phyloP scores from a whole-genome alignment of 2,797 vertebrate genomes.

The Nothura maculosa region DNA sequence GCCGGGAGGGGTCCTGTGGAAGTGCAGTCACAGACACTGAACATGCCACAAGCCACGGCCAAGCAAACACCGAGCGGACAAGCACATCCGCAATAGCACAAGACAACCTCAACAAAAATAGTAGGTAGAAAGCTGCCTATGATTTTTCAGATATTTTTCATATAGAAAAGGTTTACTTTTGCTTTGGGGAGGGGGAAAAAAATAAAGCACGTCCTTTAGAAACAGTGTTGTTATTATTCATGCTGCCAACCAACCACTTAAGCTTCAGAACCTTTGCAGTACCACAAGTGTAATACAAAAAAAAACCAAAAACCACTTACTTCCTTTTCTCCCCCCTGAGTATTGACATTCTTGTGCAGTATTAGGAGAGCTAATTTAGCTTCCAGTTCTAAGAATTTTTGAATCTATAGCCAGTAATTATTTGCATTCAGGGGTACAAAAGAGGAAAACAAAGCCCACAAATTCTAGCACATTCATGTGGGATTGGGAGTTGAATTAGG shows the following conservation, averaged over 20 bases:
- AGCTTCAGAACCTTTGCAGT: slow-evolving; percentile 83
- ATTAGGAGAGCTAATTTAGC: slow-evolving; percentile 87
- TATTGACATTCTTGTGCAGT: slow-evolving; percentile 88
- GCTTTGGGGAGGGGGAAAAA: neutral
- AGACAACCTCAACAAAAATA: slow-evolving; percentile 13
- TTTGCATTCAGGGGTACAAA: slow-evolving; percentile 88
- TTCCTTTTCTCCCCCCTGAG: slow-evolving; percentile 79
- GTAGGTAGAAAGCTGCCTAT: neutral
- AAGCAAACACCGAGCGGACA: neutral
- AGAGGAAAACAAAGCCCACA: slow-evolving; percentile 86
- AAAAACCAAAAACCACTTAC: slow-evolving; percentile 82
- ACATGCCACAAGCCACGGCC: accelerated
- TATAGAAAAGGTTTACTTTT: slow-evolving; percentile 65
- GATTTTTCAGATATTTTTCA: slow-evolving; percentile 53
- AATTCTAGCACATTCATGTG: slow-evolving; percentile 89
- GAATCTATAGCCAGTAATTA: slow-evolving; percentile 89
- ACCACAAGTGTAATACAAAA: slow-evolving; percentile 81
- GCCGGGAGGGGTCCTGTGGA: neutral
- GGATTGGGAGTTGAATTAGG: slow-evolving; percentile 87
- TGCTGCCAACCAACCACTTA: slow-evolving; percentile 82
- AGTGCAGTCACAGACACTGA: neutral
- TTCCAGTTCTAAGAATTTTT: slow-evolving; percentile 87
- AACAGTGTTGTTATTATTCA: slow-evolving; percentile 82
- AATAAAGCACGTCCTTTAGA: slow-evolving; percentile 62
- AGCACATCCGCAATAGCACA: neutral